Base-by-base conservation (phyloP, 2,888 invertebrate genomes). In the Graphium colonna region DNA sequence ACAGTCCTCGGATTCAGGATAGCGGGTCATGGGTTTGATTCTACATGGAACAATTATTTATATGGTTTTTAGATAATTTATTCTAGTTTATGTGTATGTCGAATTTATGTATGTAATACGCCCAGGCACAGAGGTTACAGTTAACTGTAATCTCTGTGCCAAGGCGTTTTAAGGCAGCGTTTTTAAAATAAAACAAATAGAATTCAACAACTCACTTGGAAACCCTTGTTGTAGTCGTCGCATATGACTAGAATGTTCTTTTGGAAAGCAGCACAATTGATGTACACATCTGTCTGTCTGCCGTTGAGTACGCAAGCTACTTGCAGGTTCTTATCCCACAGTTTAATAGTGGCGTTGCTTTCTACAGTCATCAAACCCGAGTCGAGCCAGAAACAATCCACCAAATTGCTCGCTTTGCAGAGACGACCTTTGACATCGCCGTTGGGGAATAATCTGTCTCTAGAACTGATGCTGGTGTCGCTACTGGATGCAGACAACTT, bases 171-270 rank as follows among this genome's bases (percentile, higher is more conserved):
- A 28, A 7, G 26, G 26, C 26, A 26, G 7, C 7, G 17, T n/a
- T 40, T 17, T 15, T 8, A 38, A n/a, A 43, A n/a, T n/a, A 3
- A 26, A 12, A 4, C 39, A 26, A 17, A 36, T 1, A 13, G 9
- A 28, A 21, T 1, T 5, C 13, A 2, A 21, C 13, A 26, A 51
- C 57, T 63, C 41, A 89, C 90, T 78, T 86, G 82, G 65, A 88
- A 89, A 16, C 69, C 69, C 53, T 73, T 78, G 61, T 77, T 81
- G 44, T 66, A 63, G 18, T 72, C 75, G 57, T 87, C 86, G 51
- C 88, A 89, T 12, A 90, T 69, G 13, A 82, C 84, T 0, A 90
- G 66, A 0, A 82, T 60, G 40, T 79, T 77, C 50, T 79, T 82
- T 57, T 77, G 73, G 4, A 83, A 74, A 0, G 81, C 75, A 0